phyloP scores from a whole-genome alignment of 2,797 vertebrate species.

The Sebastes iracundus region DNA sequence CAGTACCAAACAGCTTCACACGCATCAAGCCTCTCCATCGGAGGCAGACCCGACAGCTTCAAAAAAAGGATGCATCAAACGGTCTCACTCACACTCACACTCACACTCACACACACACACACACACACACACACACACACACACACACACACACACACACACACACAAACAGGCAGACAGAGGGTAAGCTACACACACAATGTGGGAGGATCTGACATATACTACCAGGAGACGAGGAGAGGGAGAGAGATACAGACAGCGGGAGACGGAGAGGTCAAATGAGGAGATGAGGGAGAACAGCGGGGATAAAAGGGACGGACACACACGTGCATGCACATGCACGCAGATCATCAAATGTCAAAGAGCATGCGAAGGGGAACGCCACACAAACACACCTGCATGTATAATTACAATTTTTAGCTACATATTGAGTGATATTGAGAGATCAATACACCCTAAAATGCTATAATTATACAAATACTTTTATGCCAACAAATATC shows the following conservation, averaged over 20 bases:
- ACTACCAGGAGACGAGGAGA: conserved; percentile 28
- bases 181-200: conserved; percentile 24
- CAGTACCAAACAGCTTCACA: conserved; percentile 43
- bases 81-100: background rate
- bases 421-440: background rate
- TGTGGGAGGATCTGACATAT: conserved; percentile 51
- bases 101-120: too few species aligned
- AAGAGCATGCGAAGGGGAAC: background rate
- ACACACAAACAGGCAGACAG: background rate
- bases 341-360: conserved; percentile 5
- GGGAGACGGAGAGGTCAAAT: conserved; percentile 50
- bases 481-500: background rate
- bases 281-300: conserved; percentile 39
- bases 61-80: conserved; percentile 50
- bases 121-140: background rate
- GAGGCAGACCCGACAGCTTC: conserved; percentile 38
- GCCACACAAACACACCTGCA: background rate
- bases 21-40: conserved; percentile 23
- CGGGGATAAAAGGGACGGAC: background rate
- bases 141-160: background rate
- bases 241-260: background rate
- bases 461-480: background rate
- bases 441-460: background rate
- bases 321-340: background rate
- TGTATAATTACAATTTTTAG: background rate